Conservation (phyloP, 2,113 vertebrate species). For the Elephantulus edwardii region DNA sequence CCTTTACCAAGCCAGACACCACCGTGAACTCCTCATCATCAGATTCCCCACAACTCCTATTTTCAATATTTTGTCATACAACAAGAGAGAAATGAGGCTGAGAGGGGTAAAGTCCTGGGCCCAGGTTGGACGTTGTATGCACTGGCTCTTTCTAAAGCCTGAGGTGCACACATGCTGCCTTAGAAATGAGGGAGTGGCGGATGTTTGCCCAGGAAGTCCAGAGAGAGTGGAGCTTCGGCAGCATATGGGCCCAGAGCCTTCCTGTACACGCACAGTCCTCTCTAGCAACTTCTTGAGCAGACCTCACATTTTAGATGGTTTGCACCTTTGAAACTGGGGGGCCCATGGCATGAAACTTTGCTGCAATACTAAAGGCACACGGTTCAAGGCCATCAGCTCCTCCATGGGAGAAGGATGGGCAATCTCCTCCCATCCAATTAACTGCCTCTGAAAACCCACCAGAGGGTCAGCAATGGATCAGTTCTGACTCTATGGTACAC, state of each 20-base stretch:
- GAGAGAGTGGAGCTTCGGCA: background rate
- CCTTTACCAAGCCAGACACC: background rate
- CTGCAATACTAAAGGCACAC: no score
- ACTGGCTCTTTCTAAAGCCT: background rate
- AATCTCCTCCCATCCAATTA: no score
- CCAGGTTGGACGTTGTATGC: background rate
- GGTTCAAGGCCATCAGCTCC: no score
- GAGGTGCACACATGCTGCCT: rapidly evolving
- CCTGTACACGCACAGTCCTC: background rate
- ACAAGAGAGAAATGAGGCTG: no score
- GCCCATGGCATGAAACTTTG: no score
- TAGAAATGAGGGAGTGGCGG: rapidly evolving
- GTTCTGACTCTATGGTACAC: no score
- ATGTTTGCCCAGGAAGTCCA: background rate
- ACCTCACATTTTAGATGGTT: rapidly evolving
- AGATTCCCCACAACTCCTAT: rapidly evolving
- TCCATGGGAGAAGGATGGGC: no score
- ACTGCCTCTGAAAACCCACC: no score
- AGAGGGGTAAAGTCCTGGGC: background rate
- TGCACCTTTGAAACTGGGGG: no score
- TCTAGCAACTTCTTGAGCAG: background rate
- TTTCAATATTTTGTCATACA: background rate
- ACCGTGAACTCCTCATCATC: rapidly evolving
- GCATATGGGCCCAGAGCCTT: background rate
- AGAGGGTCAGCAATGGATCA: no score